Evolutionary conservation across 2,888 invertebrate genomes (phyloP).

Genomic region (Orthosia incerta): DNA sequence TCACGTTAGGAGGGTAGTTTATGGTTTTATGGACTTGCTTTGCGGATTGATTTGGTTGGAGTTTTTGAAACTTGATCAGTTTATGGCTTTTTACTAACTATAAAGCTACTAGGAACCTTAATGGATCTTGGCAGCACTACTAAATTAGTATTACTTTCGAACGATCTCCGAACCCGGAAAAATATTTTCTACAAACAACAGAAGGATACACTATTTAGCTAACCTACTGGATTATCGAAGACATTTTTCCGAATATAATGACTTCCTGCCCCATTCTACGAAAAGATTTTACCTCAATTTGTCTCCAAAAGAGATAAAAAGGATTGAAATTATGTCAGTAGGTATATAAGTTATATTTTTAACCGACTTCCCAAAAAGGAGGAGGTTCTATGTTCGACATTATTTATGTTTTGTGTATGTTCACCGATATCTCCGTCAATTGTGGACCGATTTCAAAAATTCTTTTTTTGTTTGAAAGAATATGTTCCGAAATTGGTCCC

Average conservation of each 20-base stretch:
- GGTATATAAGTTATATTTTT: not conserved
- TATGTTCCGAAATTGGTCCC: too few relatives aligned
- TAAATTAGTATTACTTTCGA: not conserved
- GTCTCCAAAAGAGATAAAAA: slow-evolving; percentile 30
- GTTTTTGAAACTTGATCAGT: slow-evolving; percentile 21
- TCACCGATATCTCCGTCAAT: too few relatives aligned
- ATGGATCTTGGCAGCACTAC: too few relatives aligned
- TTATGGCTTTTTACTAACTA: slow-evolving; percentile 1
- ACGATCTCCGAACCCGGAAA: not conserved
- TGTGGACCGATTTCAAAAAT: too few relatives aligned
- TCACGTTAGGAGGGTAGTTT: slow-evolving; percentile 58
- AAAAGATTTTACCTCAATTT: slow-evolving; percentile 51
- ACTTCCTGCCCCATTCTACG: slow-evolving; percentile 15
- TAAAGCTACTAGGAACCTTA: too few relatives aligned
- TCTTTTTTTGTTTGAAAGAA: too few relatives aligned
- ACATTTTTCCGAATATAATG: slow-evolving; percentile 36
- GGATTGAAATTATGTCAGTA: slow-evolving; percentile 44
- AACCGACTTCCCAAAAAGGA: too few relatives aligned
- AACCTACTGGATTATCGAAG: slow-evolving; percentile 25
- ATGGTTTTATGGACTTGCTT: slow-evolving; percentile 41
- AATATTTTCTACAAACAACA: too few relatives aligned
- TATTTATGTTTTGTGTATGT: too few relatives aligned
- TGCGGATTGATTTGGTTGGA: slow-evolving; percentile 36
- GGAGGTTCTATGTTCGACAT: too few relatives aligned
- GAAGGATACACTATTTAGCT: not conserved